A percentile compares a stretch with the other conserved stretches of the same genome.
These are phyloP conservation scores for Pontoporia blainvillei DNA, from an alignment of 2,113 vertebrate genomes.

Conservation along the genomic window DNA sequence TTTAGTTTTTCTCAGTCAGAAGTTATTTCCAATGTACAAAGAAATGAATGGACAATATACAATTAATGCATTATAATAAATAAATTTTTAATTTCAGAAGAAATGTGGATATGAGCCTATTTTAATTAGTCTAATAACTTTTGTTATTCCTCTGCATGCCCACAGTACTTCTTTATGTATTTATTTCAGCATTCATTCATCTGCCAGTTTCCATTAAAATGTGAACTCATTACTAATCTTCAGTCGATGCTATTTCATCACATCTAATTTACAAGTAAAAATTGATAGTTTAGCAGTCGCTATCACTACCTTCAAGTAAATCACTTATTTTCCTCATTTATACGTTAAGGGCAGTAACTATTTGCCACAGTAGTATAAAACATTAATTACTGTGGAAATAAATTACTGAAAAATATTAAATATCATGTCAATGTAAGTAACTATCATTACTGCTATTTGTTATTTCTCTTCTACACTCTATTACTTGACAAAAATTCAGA, in stretches of 20 bases:
- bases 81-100: neutral
- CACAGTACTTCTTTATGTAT: neutral
- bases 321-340: neutral
- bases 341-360: neutral
- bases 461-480: neutral
- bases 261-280: neutral
- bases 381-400: neutral
- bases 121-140: neutral
- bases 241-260: neutral
- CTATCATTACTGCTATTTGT: neutral
- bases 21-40: neutral
- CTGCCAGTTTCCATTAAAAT: neutral
- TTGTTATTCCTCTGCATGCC: neutral
- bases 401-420: neutral
- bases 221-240: neutral
- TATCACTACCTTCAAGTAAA: neutral
- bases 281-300: neutral
- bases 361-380: neutral
- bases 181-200: neutral
- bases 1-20: neutral
- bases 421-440: neutral
- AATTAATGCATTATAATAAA: neutral
- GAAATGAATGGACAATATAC: neutral
- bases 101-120: neutral
- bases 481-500: conserved; percentile 54